Evolutionary conservation across 2,113 vertebrate genomes (phyloP).

Genomic region (Martes martes): DNA sequence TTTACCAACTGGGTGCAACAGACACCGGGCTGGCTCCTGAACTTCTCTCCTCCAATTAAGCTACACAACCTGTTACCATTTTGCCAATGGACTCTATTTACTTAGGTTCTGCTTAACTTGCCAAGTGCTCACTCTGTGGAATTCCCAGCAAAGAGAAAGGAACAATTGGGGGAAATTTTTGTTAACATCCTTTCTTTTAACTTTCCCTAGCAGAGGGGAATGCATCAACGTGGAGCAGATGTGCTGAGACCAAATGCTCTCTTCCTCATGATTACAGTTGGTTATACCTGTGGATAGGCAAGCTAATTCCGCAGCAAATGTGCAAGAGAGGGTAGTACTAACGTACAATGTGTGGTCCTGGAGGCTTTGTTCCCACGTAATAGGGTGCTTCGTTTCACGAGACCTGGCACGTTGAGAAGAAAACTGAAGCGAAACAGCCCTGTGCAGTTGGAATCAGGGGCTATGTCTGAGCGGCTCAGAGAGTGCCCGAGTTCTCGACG

Average conservation of each 20-base stretch:
- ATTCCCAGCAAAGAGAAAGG: slow-evolving; percentile 73
- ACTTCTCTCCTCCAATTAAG: slow-evolving; percentile 75
- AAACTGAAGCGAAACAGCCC: slow-evolving; percentile 65
- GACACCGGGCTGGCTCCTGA: slow-evolving; percentile 71
- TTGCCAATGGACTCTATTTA: slow-evolving; percentile 72
- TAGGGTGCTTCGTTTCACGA: slow-evolving; percentile 79
- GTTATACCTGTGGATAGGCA: slow-evolving; percentile 84
- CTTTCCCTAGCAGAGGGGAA: slow-evolving; percentile 72
- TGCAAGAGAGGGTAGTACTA: slow-evolving; percentile 77
- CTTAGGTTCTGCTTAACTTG: slow-evolving; percentile 66
- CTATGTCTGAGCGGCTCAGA: slow-evolving; percentile 69
- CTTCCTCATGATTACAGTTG: slow-evolving; percentile 82
- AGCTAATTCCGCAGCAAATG: slow-evolving; percentile 81
- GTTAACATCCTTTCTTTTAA: slow-evolving; percentile 77
- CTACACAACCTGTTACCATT: slow-evolving; percentile 67
- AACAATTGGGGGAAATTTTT: slow-evolving; percentile 75
- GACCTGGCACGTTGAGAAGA: slow-evolving; percentile 78
- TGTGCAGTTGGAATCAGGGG: slow-evolving; percentile 69
- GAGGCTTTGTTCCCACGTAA: slow-evolving; percentile 80
- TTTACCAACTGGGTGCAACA: slow-evolving; percentile 72
- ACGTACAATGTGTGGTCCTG: slow-evolving; percentile 78
- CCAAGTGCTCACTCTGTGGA: slow-evolving; percentile 68
- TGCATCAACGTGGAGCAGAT: slow-evolving; percentile 79
- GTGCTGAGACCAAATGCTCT: slow-evolving; percentile 83
- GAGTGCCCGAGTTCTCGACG: slow-evolving; percentile 73